These are phyloP conservation scores for Gymnocephalus cernua DNA, from an alignment of 2,113 vertebrate genomes.

Conservation along the genomic window DNA sequence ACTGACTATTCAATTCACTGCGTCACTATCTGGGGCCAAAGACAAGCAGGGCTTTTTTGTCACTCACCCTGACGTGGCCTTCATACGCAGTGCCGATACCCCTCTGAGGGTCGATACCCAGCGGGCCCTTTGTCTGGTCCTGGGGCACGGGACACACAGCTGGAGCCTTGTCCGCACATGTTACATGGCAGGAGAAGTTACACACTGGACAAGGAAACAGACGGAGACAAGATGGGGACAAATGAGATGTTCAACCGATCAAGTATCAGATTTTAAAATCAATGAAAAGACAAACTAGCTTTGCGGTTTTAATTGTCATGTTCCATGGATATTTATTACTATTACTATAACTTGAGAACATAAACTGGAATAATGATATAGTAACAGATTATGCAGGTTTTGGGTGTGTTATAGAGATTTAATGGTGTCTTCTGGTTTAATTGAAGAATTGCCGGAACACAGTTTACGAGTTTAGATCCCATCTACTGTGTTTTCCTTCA, in stretches of 20 bases:
- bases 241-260: background rate
- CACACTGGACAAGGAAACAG: constrained; percentile 85
- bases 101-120: constrained; percentile 96
- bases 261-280: background rate
- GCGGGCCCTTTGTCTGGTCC: constrained; percentile 95
- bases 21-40: background rate
- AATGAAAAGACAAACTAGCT: background rate
- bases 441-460: background rate
- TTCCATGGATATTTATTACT: background rate
- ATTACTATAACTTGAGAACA: background rate
- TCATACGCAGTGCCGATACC: constrained; percentile 97
- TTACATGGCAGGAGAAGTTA: constrained; percentile 98
- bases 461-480: background rate
- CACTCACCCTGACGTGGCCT: constrained; percentile 93
- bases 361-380: background rate
- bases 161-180: constrained; percentile 98
- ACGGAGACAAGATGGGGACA: background rate
- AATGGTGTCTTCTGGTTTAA: background rate
- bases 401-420: background rate
- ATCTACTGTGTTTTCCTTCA: background rate
- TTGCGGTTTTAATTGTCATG: background rate
- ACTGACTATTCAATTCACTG: background rate
- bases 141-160: constrained; percentile 94
- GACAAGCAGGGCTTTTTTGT: background rate
- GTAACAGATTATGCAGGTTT: background rate